Evolutionary conservation across 2,113 vertebrate species (phyloP).

Genomic region (Actenoides hombroni): DNA sequence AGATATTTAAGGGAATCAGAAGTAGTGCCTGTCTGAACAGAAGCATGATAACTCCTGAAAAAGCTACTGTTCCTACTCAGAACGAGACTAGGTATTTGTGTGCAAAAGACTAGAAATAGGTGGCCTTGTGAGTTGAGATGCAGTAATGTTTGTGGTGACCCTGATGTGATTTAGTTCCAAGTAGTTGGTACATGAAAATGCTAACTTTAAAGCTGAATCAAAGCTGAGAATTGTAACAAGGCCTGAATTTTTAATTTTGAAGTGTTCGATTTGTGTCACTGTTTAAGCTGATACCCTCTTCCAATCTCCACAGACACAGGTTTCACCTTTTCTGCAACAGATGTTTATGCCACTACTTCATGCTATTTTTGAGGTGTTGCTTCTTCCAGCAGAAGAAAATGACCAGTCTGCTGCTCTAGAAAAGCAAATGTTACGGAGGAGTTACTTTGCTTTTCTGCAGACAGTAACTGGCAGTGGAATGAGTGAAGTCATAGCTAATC

Average conservation of each 20-base stretch:
- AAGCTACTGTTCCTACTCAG: background rate
- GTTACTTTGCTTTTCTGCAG: slow-evolving; percentile 96
- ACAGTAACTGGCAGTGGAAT: slow-evolving; percentile 91
- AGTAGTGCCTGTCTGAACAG: background rate
- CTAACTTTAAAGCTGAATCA: background rate
- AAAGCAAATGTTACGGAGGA: slow-evolving; percentile 94
- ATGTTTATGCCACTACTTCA: slow-evolving; percentile 96
- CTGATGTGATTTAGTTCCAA: background rate
- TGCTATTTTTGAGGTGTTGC: slow-evolving; percentile 93
- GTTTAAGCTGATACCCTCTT: background rate
- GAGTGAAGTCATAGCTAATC: slow-evolving; percentile 94
- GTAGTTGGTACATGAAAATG: background rate
- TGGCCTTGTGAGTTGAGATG: background rate
- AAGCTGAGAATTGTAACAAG: background rate
- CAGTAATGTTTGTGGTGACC: background rate
- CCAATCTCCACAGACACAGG: slow-evolving; percentile 82
- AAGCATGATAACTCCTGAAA: background rate
- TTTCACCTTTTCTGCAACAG: slow-evolving; percentile 96
- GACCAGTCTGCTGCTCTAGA: slow-evolving; percentile 96
- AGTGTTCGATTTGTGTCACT: background rate
- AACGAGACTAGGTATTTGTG: background rate
- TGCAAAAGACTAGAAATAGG: background rate
- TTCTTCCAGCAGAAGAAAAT: slow-evolving; percentile 93
- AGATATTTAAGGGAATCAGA: background rate
- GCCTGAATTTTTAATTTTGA: background rate